phyloP scores from a whole-genome alignment of 1,140 invertebrate species.

The Caerostris darwini region DNA sequence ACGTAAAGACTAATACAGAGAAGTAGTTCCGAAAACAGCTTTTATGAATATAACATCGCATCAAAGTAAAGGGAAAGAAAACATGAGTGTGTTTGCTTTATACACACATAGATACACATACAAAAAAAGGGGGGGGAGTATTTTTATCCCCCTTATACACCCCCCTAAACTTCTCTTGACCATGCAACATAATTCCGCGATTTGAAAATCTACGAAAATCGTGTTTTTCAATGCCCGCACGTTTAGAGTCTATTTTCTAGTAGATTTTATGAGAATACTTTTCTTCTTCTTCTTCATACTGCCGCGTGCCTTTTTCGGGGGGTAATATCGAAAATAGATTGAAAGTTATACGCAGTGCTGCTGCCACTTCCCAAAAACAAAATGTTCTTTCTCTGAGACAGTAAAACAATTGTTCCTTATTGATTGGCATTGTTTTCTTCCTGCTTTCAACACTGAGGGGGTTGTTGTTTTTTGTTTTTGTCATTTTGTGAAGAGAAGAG shows the following conservation, averaged over 20 bases:
- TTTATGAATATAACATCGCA: constrained; percentile 71
- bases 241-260: constrained; percentile 64
- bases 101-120: neutral
- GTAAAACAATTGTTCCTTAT: constrained; percentile 59
- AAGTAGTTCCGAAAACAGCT: constrained; percentile 70
- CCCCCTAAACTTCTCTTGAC: constrained; percentile 33
- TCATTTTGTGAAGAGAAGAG: neutral
- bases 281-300: neutral
- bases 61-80: constrained; percentile 3
- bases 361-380: constrained; percentile 25
- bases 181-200: constrained; percentile 44
- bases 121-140: neutral
- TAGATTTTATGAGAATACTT: constrained; percentile 69
- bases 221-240: constrained; percentile 71
- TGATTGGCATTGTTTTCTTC: constrained; percentile 68
- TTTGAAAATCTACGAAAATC: constrained; percentile 63
- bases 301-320: constrained; percentile 32
- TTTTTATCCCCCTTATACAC: neutral
- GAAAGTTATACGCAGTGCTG: constrained; percentile 71
- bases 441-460: constrained; percentile 49
- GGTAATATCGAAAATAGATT: constrained; percentile 69
- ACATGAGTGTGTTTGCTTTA: constrained; percentile 40
- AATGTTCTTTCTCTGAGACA: constrained; percentile 47
- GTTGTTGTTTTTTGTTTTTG: constrained; percentile 62
- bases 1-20: constrained; percentile 64